Percentiles rank a stretch among this genome's conserved stretches.
Evolutionary conservation across 2,888 invertebrate genomes (phyloP).

Genomic region (Stomorhina lunata): DNA sequence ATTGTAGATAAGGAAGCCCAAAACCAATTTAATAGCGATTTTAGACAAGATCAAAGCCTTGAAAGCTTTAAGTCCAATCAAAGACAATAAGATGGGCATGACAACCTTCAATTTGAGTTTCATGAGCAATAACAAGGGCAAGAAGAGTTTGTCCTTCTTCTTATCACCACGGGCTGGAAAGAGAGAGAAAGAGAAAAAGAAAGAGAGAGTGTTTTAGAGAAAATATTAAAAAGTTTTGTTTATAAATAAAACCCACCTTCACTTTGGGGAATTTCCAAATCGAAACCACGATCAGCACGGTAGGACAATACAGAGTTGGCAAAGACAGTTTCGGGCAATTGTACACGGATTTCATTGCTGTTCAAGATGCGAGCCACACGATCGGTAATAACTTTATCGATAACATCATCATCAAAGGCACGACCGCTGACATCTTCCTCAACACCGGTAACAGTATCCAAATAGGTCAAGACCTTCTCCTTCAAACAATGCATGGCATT

Average conservation of each 20-base stretch:
- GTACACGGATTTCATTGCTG: constrained; percentile 87
- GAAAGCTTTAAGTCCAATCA: constrained; percentile 90
- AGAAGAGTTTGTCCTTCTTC: constrained; percentile 90
- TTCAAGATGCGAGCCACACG: constrained; percentile 86
- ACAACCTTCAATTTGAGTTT: constrained; percentile 92
- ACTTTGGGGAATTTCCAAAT: constrained; percentile 82
- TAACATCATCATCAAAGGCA: constrained; percentile 83
- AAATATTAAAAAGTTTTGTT: neutral
- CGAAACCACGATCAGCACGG: constrained; percentile 84
- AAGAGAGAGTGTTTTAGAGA: neutral
- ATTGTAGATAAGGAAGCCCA: constrained; percentile 90
- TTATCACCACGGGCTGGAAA: constrained; percentile 87
- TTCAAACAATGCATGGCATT: constrained; percentile 88
- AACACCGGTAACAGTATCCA: constrained; percentile 86
- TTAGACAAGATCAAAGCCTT: constrained; percentile 92
- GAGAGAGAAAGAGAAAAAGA: neutral
- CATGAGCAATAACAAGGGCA: constrained; percentile 88
- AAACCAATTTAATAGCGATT: constrained; percentile 88
- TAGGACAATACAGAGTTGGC: constrained; percentile 85
- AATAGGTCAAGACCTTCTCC: constrained; percentile 87
- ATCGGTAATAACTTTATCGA: constrained; percentile 88
- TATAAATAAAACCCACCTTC: constrained; percentile 72
- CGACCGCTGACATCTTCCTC: constrained; percentile 83
- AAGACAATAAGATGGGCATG: constrained; percentile 89
- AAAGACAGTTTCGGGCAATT: constrained; percentile 87